phyloP scores from a whole-genome alignment of 2,113 vertebrate species.

The Formicarius rufipectus region DNA sequence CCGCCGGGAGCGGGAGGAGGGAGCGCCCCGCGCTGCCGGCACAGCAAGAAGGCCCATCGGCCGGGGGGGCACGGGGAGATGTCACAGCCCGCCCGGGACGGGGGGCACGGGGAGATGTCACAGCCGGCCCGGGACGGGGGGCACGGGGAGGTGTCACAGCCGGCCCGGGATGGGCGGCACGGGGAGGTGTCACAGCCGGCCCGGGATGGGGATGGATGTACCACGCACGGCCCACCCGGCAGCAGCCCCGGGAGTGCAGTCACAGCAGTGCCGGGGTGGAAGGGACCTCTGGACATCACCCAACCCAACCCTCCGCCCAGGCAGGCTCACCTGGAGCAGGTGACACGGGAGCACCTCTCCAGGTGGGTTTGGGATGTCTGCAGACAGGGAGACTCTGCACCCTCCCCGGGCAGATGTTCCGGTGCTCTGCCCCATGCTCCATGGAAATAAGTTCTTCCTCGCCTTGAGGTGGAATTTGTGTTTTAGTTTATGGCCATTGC shows the following conservation, averaged over 20 bases:
- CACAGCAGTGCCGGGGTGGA: neutral
- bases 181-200: too few species aligned
- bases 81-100: too few species aligned
- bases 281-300: neutral
- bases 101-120: too few species aligned
- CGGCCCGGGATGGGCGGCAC: too few species aligned
- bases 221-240: too few species aligned
- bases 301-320: neutral
- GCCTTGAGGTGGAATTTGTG: neutral
- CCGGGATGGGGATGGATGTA: too few species aligned
- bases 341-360: neutral
- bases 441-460: rapidly evolving
- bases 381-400: neutral
- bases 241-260: neutral
- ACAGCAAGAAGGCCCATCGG: too few species aligned
- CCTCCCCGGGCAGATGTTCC: neutral
- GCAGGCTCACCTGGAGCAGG: neutral
- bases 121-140: too few species aligned
- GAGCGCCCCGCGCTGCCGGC: too few species aligned
- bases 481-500: neutral
- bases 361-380: neutral
- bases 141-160: too few species aligned
- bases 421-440: neutral
- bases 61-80: too few species aligned
- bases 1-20: constrained; percentile 12